Evolutionary conservation across 2,888 invertebrate species (phyloP), one percentile per base, ranked within the genome.

Genomic region (Byasa hedistus): DNA sequence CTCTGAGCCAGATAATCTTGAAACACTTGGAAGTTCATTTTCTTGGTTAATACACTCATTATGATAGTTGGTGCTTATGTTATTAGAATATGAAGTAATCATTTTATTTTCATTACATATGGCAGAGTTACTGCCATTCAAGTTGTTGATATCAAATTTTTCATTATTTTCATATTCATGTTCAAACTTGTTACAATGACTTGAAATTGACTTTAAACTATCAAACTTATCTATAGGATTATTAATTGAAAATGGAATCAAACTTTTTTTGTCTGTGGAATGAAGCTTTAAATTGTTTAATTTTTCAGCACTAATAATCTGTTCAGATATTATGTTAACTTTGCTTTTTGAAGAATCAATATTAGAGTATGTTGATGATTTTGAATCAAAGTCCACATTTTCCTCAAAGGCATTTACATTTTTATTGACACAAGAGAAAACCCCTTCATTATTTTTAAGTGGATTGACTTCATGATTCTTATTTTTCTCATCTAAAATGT

Each of bases 251-350:
- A 82, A 71, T 64, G 80, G 76, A 66, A 77, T 75, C 56, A 79
- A 69, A 55, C 66, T 63, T 51, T 68, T 73, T 57, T 71, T 70
- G 19, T 71, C 57, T 64, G 71, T 67, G 61, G 73, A 68, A 17
- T 68, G 61, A 56, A 39, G 61, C 65, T 77, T 71, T 2, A 79
- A 61, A 54, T 76, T 71, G 24, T 69, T 48, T 77, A 70, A n/a
- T 69, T 74, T 72, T 66, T 77, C 70, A 19, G 72, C 66, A 68
- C 75, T 71, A 22, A 84, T 71, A 66, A 78, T 77, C 74, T 83
- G 75, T 71, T 86, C 78, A 32, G 82, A 81, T 67, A 85, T 73
- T 65, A 84, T 81, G 68, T 77, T 77, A 17, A 83, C 78, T 76
- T 81, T 77, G 60, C 72, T 75, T 55, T 71, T 72, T 51, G n/a